Base-by-base conservation (phyloP, 2,888 invertebrate genomes). In the Fissipunctia ypsillon region DNA sequence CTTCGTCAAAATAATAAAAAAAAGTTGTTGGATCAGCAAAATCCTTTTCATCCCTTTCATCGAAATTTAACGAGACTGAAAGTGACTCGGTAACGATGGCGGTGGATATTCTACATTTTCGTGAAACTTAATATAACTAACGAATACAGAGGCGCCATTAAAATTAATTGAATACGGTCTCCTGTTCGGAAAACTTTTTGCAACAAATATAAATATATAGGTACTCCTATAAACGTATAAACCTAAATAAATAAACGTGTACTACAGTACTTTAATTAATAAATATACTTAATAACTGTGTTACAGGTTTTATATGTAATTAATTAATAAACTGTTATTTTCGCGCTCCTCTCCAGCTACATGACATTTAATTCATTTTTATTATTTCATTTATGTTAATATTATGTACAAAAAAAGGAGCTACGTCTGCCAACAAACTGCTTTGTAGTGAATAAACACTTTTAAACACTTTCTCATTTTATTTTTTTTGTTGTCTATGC, bases 51-150 rank as follows among this genome's bases (percentile, higher is more conserved):
- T 65, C 66, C 70, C 43, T 73, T 81, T 81, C 67, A 73, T 70
- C 56, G 56, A 70, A 71, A 73, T 81, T 80, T 72, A 84, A 84
- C 73, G 81, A 78, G 76, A 72, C 73, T 72, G 69, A 76, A 81
- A 76, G 67, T 83, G 68, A 76, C 64, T 78, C 73, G 31, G 75
- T 69, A 83, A 80, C 76, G 69, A 78, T 81, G 65, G 60, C 60
- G 61, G 73, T 50, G 35, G 70, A 80, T 83, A 69, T 80, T 72
- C 56, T 56, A 78, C 80, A 71, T 69, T 84, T 83, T 78, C 45
- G 73, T 68, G 71, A 81, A 83, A 78, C 69, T 75, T 83, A n/a
- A n/a, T n/a, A 41, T 60, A 76, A 78, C 75, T 84, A 78, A 81
- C 81, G 75, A 84, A 77, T 67, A 52, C 68, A 60, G 56, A 54